These are phyloP conservation scores for Fopius arisanus DNA, from an alignment of 1,140 invertebrate species.

Conservation along the genomic window DNA sequence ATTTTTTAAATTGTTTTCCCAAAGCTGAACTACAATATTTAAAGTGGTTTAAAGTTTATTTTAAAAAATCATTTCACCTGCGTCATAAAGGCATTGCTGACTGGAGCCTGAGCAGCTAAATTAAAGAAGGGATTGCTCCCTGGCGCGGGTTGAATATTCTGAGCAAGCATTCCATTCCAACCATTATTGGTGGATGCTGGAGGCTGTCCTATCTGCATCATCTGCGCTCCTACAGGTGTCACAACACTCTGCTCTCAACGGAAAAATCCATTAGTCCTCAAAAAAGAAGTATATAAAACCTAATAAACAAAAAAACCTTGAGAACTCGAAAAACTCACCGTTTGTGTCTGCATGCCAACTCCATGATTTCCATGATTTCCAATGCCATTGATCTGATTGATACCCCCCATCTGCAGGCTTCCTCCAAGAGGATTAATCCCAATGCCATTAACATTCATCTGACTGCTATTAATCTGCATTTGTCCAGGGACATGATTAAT, in stretches of 20 bases:
- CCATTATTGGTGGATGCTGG: slow-evolving; percentile 54
- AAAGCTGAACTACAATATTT: too few relatives aligned
- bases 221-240: slow-evolving; percentile 41
- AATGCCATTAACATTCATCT: slow-evolving; percentile 25
- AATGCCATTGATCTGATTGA: slow-evolving; percentile 49
- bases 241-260: slow-evolving; percentile 4
- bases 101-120: slow-evolving; percentile 46
- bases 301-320: too few relatives aligned
- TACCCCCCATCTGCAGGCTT: slow-evolving; percentile 31
- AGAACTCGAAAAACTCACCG: slow-evolving; percentile 39
- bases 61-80: slow-evolving; percentile 41
- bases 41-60: neutral
- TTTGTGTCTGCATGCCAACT: slow-evolving; percentile 50
- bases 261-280: neutral
- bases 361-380: slow-evolving; percentile 45
- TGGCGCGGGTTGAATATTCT: slow-evolving; percentile 60
- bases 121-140: slow-evolving; percentile 64
- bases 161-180: slow-evolving; percentile 57
- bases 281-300: neutral
- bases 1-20: too few relatives aligned
- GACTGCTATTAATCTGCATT: slow-evolving; percentile 19
- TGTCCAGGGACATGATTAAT: slow-evolving; percentile 40
- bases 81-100: slow-evolving; percentile 39
- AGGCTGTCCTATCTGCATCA: slow-evolving; percentile 55
- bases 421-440: slow-evolving; percentile 34